Base-by-base conservation (phyloP, 2,113 vertebrate species). In the Corydoras maculifer region DNA sequence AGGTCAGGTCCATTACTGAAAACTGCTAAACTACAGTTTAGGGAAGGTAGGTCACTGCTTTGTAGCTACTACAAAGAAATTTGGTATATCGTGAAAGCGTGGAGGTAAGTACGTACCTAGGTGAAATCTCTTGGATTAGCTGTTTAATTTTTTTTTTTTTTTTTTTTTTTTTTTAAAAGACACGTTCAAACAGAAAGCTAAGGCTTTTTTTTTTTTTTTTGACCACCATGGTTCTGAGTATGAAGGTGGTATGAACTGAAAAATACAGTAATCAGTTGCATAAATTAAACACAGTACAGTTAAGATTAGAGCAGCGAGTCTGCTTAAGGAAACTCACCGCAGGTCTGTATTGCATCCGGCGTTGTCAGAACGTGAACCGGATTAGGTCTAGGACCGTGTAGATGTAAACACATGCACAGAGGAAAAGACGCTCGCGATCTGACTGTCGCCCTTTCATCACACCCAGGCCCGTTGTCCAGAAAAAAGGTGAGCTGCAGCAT, bases 351-450 rank as follows among this genome's bases (percentile, higher is more conserved):
- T 67, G 71, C 64, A 35, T 73, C 60, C 30, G 64, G 67, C 61
- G 13, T 60, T 29, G 25, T 15, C n/a, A 48, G n/a, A 62, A 66
- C 11, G 60, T 63, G 58, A 60, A 25, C n/a, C 2, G 53, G 53
- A 75, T 31, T 14, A 61, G 60, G 53, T 68, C 49, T 12, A 9
- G 13, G 62, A 32, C 25, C 10, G 32, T 54, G 10, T 55, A 77
- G 62, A 84, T 69, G 69, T 70, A 76, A 83, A 85, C 82, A 82
- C 85, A 88, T 87, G 86, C 86, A 89, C 79, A 70, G 74, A 74
- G 61, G 74, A 69, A 61, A 80, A 80, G 73, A 79, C 68, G 79
- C 49, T 70, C 50, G 53, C 75, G 57, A 74, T 77, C 80, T 77
- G 80, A 25, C 59, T 12, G 58, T 58, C 25, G 77, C 35, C 7